Evolutionary conservation across 2,888 invertebrate genomes (phyloP).

Genomic region (Xylophagus ater): DNA sequence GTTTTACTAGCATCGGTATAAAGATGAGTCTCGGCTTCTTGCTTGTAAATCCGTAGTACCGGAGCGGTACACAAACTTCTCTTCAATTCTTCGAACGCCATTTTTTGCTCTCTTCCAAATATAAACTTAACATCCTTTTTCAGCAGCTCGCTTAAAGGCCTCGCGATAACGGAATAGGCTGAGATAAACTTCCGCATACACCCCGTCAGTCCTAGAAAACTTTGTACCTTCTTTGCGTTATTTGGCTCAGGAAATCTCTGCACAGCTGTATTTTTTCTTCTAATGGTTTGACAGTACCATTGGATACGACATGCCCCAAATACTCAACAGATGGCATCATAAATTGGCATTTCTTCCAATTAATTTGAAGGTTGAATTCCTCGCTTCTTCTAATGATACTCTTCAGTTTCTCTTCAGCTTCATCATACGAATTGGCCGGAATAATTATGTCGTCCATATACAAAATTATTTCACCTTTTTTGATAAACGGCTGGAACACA

Average conservation of each 20-base stretch:
- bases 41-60: slow-evolving; percentile 6
- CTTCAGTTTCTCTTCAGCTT: too few relatives aligned
- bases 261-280: too few relatives aligned
- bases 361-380: too few relatives aligned
- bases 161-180: neutral
- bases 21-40: slow-evolving; percentile 3
- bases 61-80: neutral
- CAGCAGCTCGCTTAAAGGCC: neutral
- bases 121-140: neutral
- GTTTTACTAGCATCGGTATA: slow-evolving; percentile 5
- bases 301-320: too few relatives aligned
- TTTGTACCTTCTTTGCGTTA: neutral
- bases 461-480: too few relatives aligned
- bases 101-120: neutral
- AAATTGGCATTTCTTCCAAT: too few relatives aligned
- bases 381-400: too few relatives aligned
- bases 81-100: neutral
- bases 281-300: too few relatives aligned
- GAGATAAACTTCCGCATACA: neutral
- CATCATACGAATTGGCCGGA: too few relatives aligned
- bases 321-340: too few relatives aligned
- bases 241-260: slow-evolving; percentile 1
- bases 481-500: too few relatives aligned
- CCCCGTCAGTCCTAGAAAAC: slow-evolving; percentile 1
- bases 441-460: too few relatives aligned